Percentiles rank a stretch among this genome's conserved stretches.
Conservation (phyloP, 2,888 invertebrate species). For the Sphaeridia pumilis region DNA sequence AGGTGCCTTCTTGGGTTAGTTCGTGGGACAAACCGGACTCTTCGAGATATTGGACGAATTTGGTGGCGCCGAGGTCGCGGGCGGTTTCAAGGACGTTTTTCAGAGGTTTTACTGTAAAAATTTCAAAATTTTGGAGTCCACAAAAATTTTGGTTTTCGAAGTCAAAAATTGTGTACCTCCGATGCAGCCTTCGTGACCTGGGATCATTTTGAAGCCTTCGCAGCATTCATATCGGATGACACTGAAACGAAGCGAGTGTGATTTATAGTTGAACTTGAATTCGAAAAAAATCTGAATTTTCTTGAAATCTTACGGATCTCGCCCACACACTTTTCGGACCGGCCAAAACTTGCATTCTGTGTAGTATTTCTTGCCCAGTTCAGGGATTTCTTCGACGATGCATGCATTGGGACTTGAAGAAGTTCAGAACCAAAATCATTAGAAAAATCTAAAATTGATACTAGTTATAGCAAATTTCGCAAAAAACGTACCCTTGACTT, state of each 20-base stretch:
- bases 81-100: conserved; percentile 43
- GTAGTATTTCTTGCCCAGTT: conserved; percentile 39
- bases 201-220: conserved; percentile 42
- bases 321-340: conserved; percentile 40
- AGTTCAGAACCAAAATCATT: not conserved
- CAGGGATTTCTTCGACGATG: conserved; percentile 42
- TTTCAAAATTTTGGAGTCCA: not conserved
- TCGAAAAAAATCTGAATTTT: not conserved
- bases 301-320: conserved; percentile 39
- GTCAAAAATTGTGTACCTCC: conserved; percentile 41
- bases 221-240: conserved; percentile 45
- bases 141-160: not conserved
- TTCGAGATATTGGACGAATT: conserved; percentile 41
- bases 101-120: conserved; percentile 41
- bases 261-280: too few relatives aligned
- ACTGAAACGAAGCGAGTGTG: conserved; percentile 32
- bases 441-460: not conserved
- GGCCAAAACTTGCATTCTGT: conserved; percentile 43
- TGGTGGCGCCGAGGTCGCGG: conserved; percentile 41
- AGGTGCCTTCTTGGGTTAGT: conserved; percentile 39
- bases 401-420: conserved; percentile 41
- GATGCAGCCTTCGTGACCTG: conserved; percentile 42
- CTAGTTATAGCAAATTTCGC: conserved; percentile 1
- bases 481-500: conserved; percentile 39
- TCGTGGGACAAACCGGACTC: conserved; percentile 41